These are phyloP conservation scores for Lithophane semibrunnea DNA, from an alignment of 2,888 invertebrate genomes.

Conservation along the genomic window DNA sequence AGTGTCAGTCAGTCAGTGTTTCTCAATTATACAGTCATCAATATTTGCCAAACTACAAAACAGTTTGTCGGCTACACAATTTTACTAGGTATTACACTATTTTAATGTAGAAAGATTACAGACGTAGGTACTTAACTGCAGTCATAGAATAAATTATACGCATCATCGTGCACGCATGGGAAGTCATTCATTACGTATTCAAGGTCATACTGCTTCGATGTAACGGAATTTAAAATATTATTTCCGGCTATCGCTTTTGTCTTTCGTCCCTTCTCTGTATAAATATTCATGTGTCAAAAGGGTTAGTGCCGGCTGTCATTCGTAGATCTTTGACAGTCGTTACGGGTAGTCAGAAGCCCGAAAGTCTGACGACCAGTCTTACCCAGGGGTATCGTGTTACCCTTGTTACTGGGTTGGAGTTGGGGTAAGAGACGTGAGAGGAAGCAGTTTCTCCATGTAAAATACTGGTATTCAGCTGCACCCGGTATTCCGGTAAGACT, in stretches of 20 bases:
- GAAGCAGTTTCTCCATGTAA: not conserved
- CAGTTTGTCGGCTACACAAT: too few species aligned
- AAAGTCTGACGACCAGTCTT: not conserved
- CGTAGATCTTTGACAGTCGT: not conserved
- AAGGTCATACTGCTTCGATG: slow-evolving; percentile 6
- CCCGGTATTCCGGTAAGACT: not conserved
- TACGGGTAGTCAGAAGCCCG: too few species aligned
- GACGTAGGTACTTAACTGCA: not conserved
- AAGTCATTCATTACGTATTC: slow-evolving; percentile 24
- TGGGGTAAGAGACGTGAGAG: not conserved
- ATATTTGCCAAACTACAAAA: too few species aligned
- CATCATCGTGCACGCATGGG: slow-evolving; percentile 11
- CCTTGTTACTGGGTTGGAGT: not conserved
- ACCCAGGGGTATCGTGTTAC: not conserved
- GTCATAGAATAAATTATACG: slow-evolving; percentile 36
- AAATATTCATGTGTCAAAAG: not conserved
- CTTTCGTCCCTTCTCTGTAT: not conserved
- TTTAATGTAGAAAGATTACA: not conserved
- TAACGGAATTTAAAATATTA: not conserved
- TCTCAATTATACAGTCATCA: too few species aligned
- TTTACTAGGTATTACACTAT: too few species aligned
- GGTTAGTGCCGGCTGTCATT: not conserved
- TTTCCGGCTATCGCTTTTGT: not conserved
- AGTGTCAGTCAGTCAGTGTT: too few species aligned
- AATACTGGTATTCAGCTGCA: not conserved